Evolutionary conservation across 2,888 invertebrate species (phyloP).

Genomic region (Callosobruchus maculatus): DNA sequence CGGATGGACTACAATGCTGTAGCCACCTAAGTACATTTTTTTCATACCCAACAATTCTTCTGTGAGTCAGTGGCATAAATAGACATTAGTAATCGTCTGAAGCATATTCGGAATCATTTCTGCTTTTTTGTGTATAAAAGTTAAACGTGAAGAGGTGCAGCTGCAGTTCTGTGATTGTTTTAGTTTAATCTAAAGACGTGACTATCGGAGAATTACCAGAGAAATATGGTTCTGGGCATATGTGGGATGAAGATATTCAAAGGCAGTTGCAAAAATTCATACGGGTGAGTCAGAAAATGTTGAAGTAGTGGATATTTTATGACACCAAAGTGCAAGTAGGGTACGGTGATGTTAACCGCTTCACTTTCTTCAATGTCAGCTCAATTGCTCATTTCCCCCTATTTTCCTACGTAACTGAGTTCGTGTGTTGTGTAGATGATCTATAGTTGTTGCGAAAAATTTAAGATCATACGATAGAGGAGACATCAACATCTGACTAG

Average conservation of each 20-base stretch:
- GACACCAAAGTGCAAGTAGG: too few species aligned
- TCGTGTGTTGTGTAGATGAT: too few species aligned
- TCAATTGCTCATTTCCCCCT: too few species aligned
- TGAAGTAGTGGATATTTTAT: neutral
- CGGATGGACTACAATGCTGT: neutral
- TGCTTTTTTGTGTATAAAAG: neutral
- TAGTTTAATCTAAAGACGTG: neutral
- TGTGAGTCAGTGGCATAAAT: neutral
- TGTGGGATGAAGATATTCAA: slow-evolving; percentile 1
- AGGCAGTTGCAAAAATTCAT: slow-evolving; percentile 4
- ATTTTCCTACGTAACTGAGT: too few species aligned
- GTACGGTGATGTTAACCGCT: too few species aligned
- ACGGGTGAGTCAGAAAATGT: slow-evolving; percentile 4
- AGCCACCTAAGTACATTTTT: neutral
- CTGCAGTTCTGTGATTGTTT: neutral
- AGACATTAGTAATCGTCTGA: neutral
- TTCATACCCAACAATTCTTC: neutral
- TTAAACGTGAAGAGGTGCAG: neutral
- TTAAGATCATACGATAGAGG: too few species aligned
- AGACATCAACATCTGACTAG: too few species aligned
- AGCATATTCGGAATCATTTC: neutral
- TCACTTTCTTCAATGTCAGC: too few species aligned
- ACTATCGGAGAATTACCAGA: neutral
- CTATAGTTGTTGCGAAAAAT: too few species aligned
- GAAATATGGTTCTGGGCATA: neutral